phyloP scores from a whole-genome alignment of 1,140 invertebrate species.

The Vollenhovia emeryi region DNA sequence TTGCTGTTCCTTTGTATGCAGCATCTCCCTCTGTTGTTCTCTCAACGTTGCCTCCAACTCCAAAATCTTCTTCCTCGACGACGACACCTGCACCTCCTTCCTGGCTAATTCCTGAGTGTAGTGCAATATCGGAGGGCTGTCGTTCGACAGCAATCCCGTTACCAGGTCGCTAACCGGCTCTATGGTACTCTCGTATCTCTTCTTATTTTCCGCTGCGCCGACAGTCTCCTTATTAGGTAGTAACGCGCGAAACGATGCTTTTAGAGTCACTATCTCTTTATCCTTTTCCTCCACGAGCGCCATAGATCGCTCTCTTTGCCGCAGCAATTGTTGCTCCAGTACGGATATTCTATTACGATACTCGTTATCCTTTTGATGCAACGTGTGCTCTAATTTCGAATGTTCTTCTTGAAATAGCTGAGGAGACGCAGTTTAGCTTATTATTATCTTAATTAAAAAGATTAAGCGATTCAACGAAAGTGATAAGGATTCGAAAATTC shows the following conservation, averaged over 20 bases:
- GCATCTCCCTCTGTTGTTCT: slow-evolving; percentile 87
- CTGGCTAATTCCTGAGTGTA: slow-evolving; percentile 94
- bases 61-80: slow-evolving; percentile 90
- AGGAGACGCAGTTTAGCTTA: slow-evolving; percentile 16
- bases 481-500: not conserved
- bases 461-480: not conserved
- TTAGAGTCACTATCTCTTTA: slow-evolving; percentile 90
- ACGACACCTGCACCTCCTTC: slow-evolving; percentile 92
- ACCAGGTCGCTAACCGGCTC: slow-evolving; percentile 76
- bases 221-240: slow-evolving; percentile 77
- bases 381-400: slow-evolving; percentile 76
- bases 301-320: slow-evolving; percentile 92
- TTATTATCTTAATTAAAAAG: not conserved
- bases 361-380: slow-evolving; percentile 84
- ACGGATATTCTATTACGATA: slow-evolving; percentile 87
- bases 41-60: slow-evolving; percentile 89
- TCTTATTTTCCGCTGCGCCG: slow-evolving; percentile 50
- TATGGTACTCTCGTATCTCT: slow-evolving; percentile 55
- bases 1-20: slow-evolving; percentile 86
- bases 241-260: slow-evolving; percentile 87
- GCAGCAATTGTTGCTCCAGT: slow-evolving; percentile 91
- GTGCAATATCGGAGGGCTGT: slow-evolving; percentile 91
- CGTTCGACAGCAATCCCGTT: slow-evolving; percentile 77
- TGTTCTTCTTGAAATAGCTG: slow-evolving; percentile 86
- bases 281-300: slow-evolving; percentile 93